These are phyloP conservation scores for Muscina levida DNA, from an alignment of 2,888 invertebrate species.

Conservation along the genomic window DNA sequence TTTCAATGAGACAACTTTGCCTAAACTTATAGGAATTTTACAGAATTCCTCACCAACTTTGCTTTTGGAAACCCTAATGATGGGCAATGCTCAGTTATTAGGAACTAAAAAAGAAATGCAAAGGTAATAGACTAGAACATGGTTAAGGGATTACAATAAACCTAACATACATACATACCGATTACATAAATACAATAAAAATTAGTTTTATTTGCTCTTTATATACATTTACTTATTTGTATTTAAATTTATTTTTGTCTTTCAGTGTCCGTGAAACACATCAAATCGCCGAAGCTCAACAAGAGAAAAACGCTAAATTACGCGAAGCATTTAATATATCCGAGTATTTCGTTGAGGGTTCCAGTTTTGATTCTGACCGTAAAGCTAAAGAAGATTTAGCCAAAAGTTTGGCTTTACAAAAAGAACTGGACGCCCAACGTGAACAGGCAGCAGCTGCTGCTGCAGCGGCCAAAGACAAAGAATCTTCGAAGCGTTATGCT, in stretches of 20 bases:
- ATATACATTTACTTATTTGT: conserved; percentile 13
- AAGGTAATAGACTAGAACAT: too few species aligned
- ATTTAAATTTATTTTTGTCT: conserved; percentile 38
- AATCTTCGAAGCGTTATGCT: conserved; percentile 83
- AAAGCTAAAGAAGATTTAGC: conserved; percentile 81
- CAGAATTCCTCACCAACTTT: conserved; percentile 45
- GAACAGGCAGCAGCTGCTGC: conserved; percentile 75
- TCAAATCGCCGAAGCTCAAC: conserved; percentile 96
- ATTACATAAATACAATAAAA: not conserved
- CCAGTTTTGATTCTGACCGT: conserved; percentile 92
- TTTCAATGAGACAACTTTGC: conserved; percentile 37
- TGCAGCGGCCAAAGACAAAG: conserved; percentile 72
- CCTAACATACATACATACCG: not conserved
- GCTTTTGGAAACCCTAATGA: conserved; percentile 52
- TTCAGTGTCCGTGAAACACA: conserved; percentile 95
- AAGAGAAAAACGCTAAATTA: conserved; percentile 95
- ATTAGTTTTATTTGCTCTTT: not conserved
- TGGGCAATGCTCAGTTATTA: conserved; percentile 52
- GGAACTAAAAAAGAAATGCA: conserved; percentile 32
- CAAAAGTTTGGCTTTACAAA: conserved; percentile 79
- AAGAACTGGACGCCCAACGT: conserved; percentile 80
- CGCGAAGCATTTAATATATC: conserved; percentile 97
- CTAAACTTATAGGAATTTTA: conserved; percentile 44
- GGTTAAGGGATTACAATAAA: too few species aligned
- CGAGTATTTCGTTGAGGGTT: conserved; percentile 95